Evolutionary conservation across 1,140 invertebrate species (phyloP), one percentile per base, ranked within the genome.

Genomic region (Asbolus verrucosus): DNA sequence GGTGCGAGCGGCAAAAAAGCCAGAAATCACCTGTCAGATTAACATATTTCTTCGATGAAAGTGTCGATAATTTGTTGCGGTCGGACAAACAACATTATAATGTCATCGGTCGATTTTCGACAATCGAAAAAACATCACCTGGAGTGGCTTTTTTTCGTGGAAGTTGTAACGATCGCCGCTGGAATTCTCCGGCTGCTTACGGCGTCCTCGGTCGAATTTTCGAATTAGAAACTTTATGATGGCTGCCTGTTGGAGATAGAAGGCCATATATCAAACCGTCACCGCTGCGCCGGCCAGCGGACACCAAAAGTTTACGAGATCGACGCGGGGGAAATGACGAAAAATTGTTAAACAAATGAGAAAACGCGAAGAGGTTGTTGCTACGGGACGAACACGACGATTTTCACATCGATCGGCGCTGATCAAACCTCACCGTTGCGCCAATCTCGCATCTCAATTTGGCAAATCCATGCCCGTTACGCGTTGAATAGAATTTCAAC

Each of bases 241-340:
- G 21, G 11, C 21, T 46, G 41, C 16, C 18, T 18, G 16, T 16
- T 8, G 46, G 46, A 54, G 46, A 54, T 27, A 8, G 41, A 27
- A 24, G 46, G 21, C 21, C 9, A 54, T 54, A 54, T 54, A 54
- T 54, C 46, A 54, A 54, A 54, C 21, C 46, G 46, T 54, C 46
- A 54, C 46, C 46, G 46, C 46, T 54, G 46, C 11, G 21, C 0
- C 2, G 21, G 21, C 14, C 46, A 54, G 46, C 21, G 46, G 46
- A n/a, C 11, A 19, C 27, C 46, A 54, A 54, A n/a, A n/a, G n/a
- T n/a, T n/a, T n/a, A n/a, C n/a, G n/a, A n/a, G n/a, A n/a, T n/a
- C n/a, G n/a, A n/a, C n/a, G n/a, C n/a, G n/a, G n/a, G n/a, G n/a
- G n/a, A n/a, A n/a, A n/a, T n/a, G n/a, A n/a, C n/a, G n/a, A n/a